phyloP scores from a whole-genome alignment of 2,113 vertebrate species.

The Cephalopterus ornatus region DNA sequence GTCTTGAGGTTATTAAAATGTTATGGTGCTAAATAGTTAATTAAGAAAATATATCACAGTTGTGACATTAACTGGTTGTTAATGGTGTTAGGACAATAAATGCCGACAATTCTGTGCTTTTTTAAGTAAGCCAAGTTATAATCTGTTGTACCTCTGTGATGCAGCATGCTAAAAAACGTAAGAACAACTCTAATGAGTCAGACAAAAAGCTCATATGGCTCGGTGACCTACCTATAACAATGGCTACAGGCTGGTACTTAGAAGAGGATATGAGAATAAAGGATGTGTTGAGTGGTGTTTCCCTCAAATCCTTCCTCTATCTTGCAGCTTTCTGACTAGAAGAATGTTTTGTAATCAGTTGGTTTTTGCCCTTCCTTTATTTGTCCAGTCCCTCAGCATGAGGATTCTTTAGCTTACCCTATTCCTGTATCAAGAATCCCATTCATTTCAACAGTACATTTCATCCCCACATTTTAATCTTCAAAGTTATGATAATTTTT shows the following conservation, averaged over 20 bases:
- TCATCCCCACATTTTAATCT: not conserved
- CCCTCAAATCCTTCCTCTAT: not conserved
- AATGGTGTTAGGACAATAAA: not conserved
- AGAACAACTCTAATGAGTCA: not conserved
- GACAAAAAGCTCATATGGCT: not conserved
- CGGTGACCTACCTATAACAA: not conserved
- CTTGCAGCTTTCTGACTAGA: not conserved
- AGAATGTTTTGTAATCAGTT: not conserved
- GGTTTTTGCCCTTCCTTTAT: not conserved
- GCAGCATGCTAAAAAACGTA: not conserved
- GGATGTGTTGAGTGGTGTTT: not conserved
- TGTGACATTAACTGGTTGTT: not conserved
- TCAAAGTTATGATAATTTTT: not conserved
- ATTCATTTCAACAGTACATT: not conserved
- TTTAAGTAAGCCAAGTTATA: not conserved
- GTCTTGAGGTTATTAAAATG: constrained; percentile 3
- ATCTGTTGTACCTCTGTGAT: not conserved
- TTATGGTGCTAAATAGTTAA: not conserved
- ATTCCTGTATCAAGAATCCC: not conserved
- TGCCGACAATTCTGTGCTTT: not conserved
- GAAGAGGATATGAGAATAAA: not conserved
- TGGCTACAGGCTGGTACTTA: not conserved
- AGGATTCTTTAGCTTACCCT: not conserved
- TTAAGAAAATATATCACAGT: not conserved
- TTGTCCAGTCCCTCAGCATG: not conserved